Conservation (phyloP, 2,888 invertebrate species). For the Listrodromus nycthemerus region DNA sequence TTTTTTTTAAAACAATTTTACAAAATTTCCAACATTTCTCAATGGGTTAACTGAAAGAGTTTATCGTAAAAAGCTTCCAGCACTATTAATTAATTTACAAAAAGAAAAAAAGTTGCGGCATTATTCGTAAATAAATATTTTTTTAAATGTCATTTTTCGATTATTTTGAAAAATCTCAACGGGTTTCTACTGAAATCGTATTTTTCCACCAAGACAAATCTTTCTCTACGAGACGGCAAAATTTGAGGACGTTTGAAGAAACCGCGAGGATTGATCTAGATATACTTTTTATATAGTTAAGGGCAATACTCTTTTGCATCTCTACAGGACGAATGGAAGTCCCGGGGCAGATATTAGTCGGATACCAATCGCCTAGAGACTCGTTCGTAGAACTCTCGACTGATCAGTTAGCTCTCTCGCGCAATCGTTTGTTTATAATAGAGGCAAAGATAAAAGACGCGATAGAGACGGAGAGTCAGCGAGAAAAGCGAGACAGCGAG, state of each 20-base stretch:
- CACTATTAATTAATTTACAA: too few species aligned
- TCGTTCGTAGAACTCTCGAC: conserved; percentile 47
- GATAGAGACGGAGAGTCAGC: conserved; percentile 19
- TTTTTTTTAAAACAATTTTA: too few species aligned
- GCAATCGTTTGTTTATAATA: conserved; percentile 71
- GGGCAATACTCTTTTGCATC: not conserved
- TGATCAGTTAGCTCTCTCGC: conserved; percentile 50
- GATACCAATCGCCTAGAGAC: conserved; percentile 47
- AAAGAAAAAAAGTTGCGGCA: too few species aligned
- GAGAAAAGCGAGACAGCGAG: conserved; percentile 59
- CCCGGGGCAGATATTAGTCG: not conserved
- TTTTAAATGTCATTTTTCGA: too few species aligned
- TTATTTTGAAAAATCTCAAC: too few species aligned
- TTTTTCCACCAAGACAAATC: too few species aligned
- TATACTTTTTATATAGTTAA: not conserved
- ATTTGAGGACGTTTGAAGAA: not conserved
- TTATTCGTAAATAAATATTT: too few species aligned
- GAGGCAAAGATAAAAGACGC: conserved; percentile 67
- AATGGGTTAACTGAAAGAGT: too few species aligned
- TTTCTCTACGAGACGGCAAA: too few species aligned
- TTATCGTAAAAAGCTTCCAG: too few species aligned
- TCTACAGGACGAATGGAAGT: not conserved
- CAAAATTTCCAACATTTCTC: too few species aligned
- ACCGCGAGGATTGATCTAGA: not conserved
- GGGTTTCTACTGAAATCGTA: too few species aligned